A percentile compares a stretch with the other conserved stretches of the same genome.
These are phyloP conservation scores for Tupaia tana DNA, from an alignment of 2,113 vertebrate genomes.

Conservation along the genomic window DNA sequence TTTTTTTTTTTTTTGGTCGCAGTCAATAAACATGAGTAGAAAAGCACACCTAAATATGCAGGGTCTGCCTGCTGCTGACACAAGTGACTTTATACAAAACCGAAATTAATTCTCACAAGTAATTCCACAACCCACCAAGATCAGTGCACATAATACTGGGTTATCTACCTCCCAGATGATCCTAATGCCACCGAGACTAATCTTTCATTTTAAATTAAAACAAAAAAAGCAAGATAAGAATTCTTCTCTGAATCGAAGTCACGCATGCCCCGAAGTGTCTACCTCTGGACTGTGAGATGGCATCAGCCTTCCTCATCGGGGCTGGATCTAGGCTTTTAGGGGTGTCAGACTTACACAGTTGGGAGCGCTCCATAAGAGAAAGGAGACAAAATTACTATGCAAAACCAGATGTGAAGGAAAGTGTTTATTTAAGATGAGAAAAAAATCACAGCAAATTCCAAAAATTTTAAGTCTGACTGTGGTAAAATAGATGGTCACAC, in stretches of 20 bases:
- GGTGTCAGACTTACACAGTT: not conserved
- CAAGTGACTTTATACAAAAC: not conserved
- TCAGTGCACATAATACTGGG: not conserved
- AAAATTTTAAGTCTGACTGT: not conserved
- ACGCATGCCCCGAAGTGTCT: not conserved
- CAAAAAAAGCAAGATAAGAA: not conserved
- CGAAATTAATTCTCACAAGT: constrained; percentile 7
- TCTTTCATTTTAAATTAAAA: not conserved
- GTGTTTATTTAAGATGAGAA: constrained; percentile 1
- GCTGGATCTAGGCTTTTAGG: not conserved
- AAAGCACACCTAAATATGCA: not conserved
- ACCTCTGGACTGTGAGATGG: not conserved
- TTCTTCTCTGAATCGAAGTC: not conserved
- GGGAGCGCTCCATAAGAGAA: not conserved
- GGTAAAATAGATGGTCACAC: not conserved
- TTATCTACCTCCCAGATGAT: not conserved
- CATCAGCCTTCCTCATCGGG: not conserved
- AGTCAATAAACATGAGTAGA: not conserved
- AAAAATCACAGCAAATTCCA: not conserved
- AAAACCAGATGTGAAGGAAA: not conserved
- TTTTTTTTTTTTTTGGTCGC: not conserved
- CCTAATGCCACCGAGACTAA: not conserved
- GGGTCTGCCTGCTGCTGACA: not conserved
- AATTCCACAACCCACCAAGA: not conserved
- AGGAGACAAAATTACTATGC: not conserved